Evolutionary conservation across 2,888 invertebrate species (phyloP), one percentile per base, ranked within the genome.

Genomic region (Schrankia costaestrigalis): DNA sequence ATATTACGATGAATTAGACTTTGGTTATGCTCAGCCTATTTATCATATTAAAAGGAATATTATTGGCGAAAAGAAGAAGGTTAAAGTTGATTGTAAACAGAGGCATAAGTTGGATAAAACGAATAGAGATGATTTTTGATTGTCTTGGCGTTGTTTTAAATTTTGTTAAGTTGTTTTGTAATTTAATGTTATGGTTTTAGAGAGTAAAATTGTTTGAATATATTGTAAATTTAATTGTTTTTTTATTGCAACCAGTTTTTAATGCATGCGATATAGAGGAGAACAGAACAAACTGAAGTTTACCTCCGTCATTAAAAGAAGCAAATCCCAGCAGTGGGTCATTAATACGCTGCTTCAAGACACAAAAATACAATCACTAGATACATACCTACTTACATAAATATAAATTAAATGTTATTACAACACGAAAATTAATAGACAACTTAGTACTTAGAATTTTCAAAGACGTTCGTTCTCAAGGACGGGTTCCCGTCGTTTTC

Each of bases 1-100:
- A 5, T 90, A 90, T 68, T 91, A 90, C 32, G 80, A 89, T 39
- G 89, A 90, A 45, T 55, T 81, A 52, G 87, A 89, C 9, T 85
- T 73, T 26, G 89, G 82, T 1, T 61, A 35, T n/a, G 68, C 78
- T 0, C 76, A 79, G 26, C 84, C 86, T 0, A 77, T 84, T n/a
- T 70, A 54, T 21, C 79, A 80, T 46, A 81, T 87, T 6, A 79
- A 56, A 11, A 72, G 79, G 12, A 83, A 85, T 46, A 32, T 57
- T 1, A 42, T 74, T 0, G 41, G 43, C 2, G 66, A 71, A 18
- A 66, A 64, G 43, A 72, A 58, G 41, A 46, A 26, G 2, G 60
- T 71, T 0, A 79, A 75, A 57, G 71, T 83, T 0, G 78, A 79
- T 43, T 81, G 79, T 19, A 78, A 78, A 25, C 78, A 81, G 3